Evolutionary conservation across 2,113 vertebrate species (phyloP).

Genomic region (Eulemur macaco): DNA sequence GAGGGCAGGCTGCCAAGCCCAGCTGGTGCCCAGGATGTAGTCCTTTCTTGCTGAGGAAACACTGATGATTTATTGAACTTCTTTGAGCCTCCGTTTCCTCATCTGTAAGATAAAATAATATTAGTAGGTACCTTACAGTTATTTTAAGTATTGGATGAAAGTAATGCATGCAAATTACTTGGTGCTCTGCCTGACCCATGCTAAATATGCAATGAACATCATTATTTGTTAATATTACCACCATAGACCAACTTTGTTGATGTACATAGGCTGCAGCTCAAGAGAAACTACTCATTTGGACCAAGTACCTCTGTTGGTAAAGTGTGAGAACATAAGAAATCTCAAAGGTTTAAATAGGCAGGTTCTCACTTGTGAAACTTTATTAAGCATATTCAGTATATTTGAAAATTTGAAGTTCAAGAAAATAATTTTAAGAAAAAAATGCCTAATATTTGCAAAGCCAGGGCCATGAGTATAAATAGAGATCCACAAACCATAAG

Average conservation of each 20-base stretch:
- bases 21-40: background rate
- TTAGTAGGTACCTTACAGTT: background rate
- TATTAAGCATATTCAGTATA: background rate
- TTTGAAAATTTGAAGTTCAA: background rate
- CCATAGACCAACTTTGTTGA: background rate
- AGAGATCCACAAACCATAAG: background rate
- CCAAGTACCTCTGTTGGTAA: background rate
- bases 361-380: background rate
- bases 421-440: constrained; percentile 27
- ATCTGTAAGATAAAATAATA: constrained; percentile 5
- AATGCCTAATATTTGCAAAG: background rate
- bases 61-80: background rate
- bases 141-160: background rate
- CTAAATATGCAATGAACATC: background rate
- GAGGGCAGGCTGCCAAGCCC: background rate
- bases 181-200: background rate
- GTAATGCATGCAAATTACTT: background rate
- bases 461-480: background rate
- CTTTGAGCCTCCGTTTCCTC: background rate
- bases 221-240: background rate
- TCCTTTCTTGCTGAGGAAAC: background rate
- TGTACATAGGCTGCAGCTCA: background rate
- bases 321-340: background rate
- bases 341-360: background rate
- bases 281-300: background rate